Conservation (phyloP, 35 echinoderm and acorn worm genomes). For the Chiridota heheva region DNA sequence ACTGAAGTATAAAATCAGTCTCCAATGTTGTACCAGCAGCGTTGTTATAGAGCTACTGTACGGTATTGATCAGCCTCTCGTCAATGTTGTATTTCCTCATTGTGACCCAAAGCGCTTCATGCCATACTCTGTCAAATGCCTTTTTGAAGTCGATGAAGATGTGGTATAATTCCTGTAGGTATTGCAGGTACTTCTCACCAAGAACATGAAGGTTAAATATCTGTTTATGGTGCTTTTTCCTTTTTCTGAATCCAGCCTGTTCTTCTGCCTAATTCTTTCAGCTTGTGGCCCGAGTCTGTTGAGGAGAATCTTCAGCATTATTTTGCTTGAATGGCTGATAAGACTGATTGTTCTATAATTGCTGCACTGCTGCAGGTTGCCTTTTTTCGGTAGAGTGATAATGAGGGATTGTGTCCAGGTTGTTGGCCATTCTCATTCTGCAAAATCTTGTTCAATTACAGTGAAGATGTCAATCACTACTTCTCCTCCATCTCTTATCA, state of each 20-base stretch:
- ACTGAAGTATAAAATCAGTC: conserved; percentile 16
- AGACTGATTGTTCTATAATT: conserved; percentile 49
- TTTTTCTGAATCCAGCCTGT: background rate
- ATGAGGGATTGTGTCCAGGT: conserved; percentile 48
- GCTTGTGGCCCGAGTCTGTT: conserved; percentile 40
- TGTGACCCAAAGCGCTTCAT: background rate
- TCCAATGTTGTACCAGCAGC: background rate
- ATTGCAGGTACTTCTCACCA: conserved; percentile 9
- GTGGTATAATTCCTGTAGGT: background rate
- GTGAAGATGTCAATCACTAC: conserved; percentile 3
- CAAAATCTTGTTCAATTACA: conserved; percentile 58
- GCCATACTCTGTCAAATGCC: conserved; percentile 36
- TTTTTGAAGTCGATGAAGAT: conserved; percentile 34
- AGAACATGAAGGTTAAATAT: conserved; percentile 36
- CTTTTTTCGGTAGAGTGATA: conserved; percentile 63
- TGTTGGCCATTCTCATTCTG: conserved; percentile 30
- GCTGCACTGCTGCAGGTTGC: conserved; percentile 48
- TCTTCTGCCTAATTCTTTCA: background rate
- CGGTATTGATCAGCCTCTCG: background rate
- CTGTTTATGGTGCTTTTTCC: conserved; percentile 27
- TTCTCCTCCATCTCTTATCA: conserved; percentile 5
- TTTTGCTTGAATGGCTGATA: conserved; percentile 12
- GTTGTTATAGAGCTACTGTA: background rate
- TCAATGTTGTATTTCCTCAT: background rate
- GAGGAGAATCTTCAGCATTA: conserved; percentile 17